Conservation (phyloP, 2,113 vertebrate genomes). For the Odocoileus hemionus region DNA sequence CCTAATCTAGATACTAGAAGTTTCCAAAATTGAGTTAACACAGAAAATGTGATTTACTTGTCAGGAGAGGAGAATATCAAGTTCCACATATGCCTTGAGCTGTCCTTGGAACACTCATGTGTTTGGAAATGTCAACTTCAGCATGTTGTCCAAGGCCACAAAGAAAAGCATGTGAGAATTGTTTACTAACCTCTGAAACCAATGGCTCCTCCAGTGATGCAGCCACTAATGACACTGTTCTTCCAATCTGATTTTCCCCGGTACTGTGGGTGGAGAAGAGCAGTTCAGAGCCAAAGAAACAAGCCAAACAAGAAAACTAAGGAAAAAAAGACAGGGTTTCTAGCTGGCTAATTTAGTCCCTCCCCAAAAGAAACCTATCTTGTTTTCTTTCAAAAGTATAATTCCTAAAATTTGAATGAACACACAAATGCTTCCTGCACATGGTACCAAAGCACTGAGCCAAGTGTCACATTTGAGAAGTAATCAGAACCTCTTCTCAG, state of each 20-base stretch:
- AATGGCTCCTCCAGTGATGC: slow-evolving; percentile 94
- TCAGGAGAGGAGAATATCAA: slow-evolving; percentile 6
- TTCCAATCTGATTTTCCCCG: slow-evolving; percentile 97
- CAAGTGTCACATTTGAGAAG: neutral
- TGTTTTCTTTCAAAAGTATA: neutral
- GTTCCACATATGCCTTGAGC: neutral
- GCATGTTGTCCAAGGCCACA: slow-evolving; percentile 15
- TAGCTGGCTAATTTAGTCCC: neutral
- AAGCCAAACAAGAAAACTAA: neutral
- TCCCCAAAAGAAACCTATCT: slow-evolving; percentile 4
- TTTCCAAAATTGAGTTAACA: slow-evolving; percentile 20
- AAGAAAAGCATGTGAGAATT: neutral
- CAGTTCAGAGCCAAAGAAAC: slow-evolving; percentile 33
- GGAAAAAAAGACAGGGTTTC: neutral
- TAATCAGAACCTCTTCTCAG: neutral
- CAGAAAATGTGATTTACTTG: neutral
- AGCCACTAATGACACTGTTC: slow-evolving; percentile 96
- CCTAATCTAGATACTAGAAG: neutral
- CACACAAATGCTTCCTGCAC: neutral
- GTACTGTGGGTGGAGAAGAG: slow-evolving; percentile 80
- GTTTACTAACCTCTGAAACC: slow-evolving; percentile 91
- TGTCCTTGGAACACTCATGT: neutral
- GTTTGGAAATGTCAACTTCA: slow-evolving; percentile 18
- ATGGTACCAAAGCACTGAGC: neutral
- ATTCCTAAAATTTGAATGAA: neutral